phyloP scores from a whole-genome alignment of 2,113 vertebrate genomes.

The Ia io region DNA sequence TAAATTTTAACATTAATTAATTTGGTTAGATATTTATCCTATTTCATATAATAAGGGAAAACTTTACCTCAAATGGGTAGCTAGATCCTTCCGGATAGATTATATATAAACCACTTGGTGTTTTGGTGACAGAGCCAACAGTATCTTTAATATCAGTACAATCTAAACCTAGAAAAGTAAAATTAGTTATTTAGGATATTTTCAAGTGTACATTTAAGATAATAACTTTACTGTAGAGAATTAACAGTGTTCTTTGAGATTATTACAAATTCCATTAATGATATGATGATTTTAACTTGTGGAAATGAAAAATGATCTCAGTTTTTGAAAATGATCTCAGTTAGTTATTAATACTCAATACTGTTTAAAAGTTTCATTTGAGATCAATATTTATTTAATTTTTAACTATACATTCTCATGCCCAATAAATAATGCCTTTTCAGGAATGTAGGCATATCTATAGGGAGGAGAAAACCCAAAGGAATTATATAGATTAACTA shows the following conservation, averaged over 20 bases:
- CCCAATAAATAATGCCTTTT: neutral
- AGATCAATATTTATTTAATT: neutral
- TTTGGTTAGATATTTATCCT: neutral
- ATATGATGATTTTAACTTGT: neutral
- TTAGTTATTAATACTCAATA: neutral
- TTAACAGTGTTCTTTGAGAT: neutral
- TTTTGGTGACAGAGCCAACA: constrained; percentile 89
- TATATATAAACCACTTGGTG: constrained; percentile 94
- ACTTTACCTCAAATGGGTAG: constrained; percentile 91
- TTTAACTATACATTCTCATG: neutral
- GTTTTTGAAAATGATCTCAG: constrained; percentile 44
- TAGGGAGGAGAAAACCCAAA: neutral
- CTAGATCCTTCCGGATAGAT: constrained; percentile 92
- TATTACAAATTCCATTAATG: neutral
- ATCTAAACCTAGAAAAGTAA: constrained; percentile 85
- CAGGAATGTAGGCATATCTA: neutral
- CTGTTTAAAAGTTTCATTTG: neutral
- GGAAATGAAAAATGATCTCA: constrained; percentile 49
- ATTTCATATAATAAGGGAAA: constrained; percentile 33
- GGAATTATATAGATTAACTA: neutral
- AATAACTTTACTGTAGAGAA: neutral
- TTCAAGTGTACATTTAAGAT: neutral
- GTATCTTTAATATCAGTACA: constrained; percentile 93
- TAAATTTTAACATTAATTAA: constrained; percentile 34
- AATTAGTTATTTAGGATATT: constrained; percentile 38